Base-by-base conservation (phyloP, 2,797 vertebrate genomes). In the Falco columbarius region DNA sequence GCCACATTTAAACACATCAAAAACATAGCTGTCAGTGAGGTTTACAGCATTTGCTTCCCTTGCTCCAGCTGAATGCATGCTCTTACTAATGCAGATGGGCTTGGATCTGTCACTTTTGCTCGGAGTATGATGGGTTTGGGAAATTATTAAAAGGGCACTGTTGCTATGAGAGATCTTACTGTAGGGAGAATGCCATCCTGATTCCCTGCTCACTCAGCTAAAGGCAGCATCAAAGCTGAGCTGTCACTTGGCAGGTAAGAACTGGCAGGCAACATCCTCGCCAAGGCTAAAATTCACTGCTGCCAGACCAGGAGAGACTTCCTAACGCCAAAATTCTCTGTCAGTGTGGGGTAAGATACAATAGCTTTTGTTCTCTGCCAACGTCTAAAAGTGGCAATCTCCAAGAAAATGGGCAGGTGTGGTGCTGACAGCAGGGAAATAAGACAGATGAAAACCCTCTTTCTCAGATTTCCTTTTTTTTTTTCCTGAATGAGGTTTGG, bases 1-100 rank as follows among this genome's bases (percentile, higher is more conserved):
- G 85, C 93, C 91, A 84, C 89, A 12, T 80, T 56, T 82, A 74
- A 94, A 84, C 84, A 90, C 72, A 73, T 91, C 87, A 81, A 55
- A 67, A 21, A 6, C 32, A 30, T 10, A 61, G 95, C 86, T 86
- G 84, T 54, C 77, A 7, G 59, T 1, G 6, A 87, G 54, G 67
- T 79, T 12, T 79, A 29, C 74, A 91, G 92, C 85, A 0, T 54
- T 70, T 26, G 34, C 63, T 72, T 12, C 65, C 63, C 61, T 2
- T 6, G 62, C 90, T 76, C 61, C 73, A 71, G 55, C 92, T 62
- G 63, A 66, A 71, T 9, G 49, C 46, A 52, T 38, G 42, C 72
- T 82, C 81, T 30, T 24, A 1, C 81, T 80, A 90, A 95, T 2
- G 7, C 87, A 89, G 75, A 55, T 63, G 67, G 85, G 44, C 74